These are phyloP conservation scores for Halesus radiatus DNA, from an alignment of 1,140 invertebrate species.

Conservation along the genomic window DNA sequence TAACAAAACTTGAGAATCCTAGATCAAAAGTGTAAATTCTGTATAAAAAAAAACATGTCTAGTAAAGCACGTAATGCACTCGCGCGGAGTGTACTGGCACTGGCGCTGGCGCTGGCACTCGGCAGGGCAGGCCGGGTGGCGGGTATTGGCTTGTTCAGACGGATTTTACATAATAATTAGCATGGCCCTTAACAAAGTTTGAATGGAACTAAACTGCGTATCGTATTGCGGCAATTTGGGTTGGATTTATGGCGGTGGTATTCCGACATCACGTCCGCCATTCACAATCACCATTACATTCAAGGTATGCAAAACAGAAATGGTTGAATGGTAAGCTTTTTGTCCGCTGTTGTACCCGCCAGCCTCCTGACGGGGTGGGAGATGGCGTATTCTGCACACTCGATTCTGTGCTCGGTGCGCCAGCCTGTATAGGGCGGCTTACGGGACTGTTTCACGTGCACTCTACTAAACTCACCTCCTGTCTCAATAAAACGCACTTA, in stretches of 20 bases:
- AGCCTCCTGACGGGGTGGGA: neutral
- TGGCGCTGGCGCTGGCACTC: too few relatives aligned
- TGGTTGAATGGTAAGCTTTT: constrained; percentile 43
- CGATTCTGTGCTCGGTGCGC: too few relatives aligned
- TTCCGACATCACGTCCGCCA: constrained; percentile 54
- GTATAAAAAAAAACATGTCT: too few relatives aligned
- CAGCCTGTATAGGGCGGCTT: too few relatives aligned
- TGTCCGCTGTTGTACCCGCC: constrained; percentile 12
- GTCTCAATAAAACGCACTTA: too few relatives aligned
- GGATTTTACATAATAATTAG: constrained; percentile 57
- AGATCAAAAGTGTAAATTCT: too few relatives aligned
- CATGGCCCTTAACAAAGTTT: constrained; percentile 56
- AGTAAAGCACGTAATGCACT: too few relatives aligned
- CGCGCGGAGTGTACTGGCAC: too few relatives aligned
- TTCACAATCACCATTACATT: constrained; percentile 58
- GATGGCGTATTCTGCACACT: neutral
- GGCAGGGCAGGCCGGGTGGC: neutral
- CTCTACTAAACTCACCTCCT: too few relatives aligned
- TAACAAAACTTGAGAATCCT: too few relatives aligned
- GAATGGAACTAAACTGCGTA: constrained; percentile 58
- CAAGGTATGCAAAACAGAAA: constrained; percentile 56
- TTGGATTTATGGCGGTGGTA: constrained; percentile 53
- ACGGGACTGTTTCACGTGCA: too few relatives aligned
- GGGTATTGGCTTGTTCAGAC: constrained; percentile 28
- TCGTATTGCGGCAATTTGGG: constrained; percentile 57